phyloP scores from a whole-genome alignment of 2,888 invertebrate species.

The Anaspis maculata region DNA sequence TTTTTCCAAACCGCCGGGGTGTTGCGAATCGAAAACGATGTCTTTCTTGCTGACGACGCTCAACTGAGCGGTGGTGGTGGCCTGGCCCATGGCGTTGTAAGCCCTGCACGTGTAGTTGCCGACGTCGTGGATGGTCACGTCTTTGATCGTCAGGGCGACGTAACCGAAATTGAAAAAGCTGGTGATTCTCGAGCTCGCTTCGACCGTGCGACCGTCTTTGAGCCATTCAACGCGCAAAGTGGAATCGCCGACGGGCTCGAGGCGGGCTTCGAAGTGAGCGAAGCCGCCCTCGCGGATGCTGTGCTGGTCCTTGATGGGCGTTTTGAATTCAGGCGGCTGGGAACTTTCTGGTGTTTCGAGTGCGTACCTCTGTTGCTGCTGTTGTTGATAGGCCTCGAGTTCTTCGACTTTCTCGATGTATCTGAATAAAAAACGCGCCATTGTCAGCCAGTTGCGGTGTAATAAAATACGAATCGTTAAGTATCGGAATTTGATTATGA shows the following conservation, averaged over 20 bases:
- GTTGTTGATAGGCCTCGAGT: slow-evolving; percentile 79
- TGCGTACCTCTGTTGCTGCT: slow-evolving; percentile 70
- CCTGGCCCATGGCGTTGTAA: slow-evolving; percentile 79
- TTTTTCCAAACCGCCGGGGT: slow-evolving; percentile 85
- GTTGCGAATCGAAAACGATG: slow-evolving; percentile 81
- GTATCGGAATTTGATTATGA: too few species aligned
- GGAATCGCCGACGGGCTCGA: slow-evolving; percentile 88
- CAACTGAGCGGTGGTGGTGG: slow-evolving; percentile 71
- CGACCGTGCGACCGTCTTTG: slow-evolving; percentile 82
- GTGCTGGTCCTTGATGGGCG: slow-evolving; percentile 79
- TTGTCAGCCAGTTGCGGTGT: too few species aligned
- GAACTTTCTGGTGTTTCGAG: slow-evolving; percentile 74
- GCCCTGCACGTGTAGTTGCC: slow-evolving; percentile 86
- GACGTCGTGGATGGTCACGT: slow-evolving; percentile 81
- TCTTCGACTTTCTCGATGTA: slow-evolving; percentile 89
- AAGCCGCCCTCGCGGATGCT: slow-evolving; percentile 87
- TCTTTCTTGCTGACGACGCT: slow-evolving; percentile 80
- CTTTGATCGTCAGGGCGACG: slow-evolving; percentile 88
- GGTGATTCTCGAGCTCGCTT: slow-evolving; percentile 88
- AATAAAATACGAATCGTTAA: too few species aligned
- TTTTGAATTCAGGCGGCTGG: slow-evolving; percentile 78
- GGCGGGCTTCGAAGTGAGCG: slow-evolving; percentile 90
- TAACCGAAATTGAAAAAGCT: slow-evolving; percentile 93
- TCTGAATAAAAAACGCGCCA: too few species aligned
- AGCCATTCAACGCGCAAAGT: slow-evolving; percentile 87